These are phyloP conservation scores for Spilosoma lubricipeda DNA, from an alignment of 2,888 invertebrate species.

Conservation along the genomic window DNA sequence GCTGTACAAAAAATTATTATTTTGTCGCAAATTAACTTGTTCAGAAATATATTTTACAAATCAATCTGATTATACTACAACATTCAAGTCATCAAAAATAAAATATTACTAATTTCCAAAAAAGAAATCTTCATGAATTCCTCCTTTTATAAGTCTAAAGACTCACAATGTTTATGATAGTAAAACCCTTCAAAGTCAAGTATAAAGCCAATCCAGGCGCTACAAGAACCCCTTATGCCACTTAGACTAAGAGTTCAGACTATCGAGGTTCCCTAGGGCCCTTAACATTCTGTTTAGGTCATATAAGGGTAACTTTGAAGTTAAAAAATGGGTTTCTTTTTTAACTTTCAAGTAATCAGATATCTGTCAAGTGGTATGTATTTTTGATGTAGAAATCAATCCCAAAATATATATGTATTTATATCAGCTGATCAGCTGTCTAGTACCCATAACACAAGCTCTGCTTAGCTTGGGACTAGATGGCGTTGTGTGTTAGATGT, in stretches of 20 bases:
- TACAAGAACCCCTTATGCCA: background rate
- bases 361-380: background rate
- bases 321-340: background rate
- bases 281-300: background rate
- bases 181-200: background rate
- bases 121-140: background rate
- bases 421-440: too few species aligned
- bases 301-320: background rate
- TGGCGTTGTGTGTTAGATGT: too few species aligned
- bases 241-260: background rate
- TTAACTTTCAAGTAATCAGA: background rate
- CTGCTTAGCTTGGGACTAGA: too few species aligned
- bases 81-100: too few species aligned
- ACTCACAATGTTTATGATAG: background rate
- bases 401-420: too few species aligned
- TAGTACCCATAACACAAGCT: too few species aligned
- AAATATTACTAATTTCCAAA: too few species aligned
- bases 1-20: too few species aligned
- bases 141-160: background rate
- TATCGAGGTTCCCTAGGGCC: background rate
- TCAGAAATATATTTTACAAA: too few species aligned
- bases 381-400: background rate
- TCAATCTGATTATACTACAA: too few species aligned
- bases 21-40: background rate
- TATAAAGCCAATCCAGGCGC: background rate